Evolutionary conservation across 2,797 vertebrate genomes (phyloP), one percentile per base, ranked within the genome.

Genomic region (Tadarida brasiliensis): DNA sequence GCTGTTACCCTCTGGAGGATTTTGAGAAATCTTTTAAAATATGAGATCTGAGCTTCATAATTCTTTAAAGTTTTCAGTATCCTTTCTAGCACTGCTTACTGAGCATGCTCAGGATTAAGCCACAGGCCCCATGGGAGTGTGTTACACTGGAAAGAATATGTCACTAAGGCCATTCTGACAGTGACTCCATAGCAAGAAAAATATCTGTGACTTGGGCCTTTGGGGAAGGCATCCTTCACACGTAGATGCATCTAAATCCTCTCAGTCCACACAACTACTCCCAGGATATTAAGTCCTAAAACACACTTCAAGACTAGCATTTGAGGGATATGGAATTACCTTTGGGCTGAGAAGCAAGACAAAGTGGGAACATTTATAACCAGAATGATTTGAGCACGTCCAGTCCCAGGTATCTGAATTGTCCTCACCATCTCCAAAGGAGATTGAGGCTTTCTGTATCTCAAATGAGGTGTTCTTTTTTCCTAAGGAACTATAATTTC

Each of bases 11-110:
- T 24, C 8, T 26, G 16, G 14, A 76, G 30, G 15, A 17, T 68
- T 90, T 88, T 33, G n/a, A 54, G 30, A 90, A 90, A 30, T 67
- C 15, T 44, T 67, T 77, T 35, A 67, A 71, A 85, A 87, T 80
- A 6, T 65, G 68, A 81, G 49, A 22, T 74, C 49, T 82, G 51
- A 76, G 44, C 49, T 87, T 96, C 61, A n/a, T 70, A 70, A 49
- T 57, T 82, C 33, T 90, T 88, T 76, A 47, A 59, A 28, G 44
- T 47, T 44, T 81, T 87, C 90, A 59, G 24, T 65, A 63, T 90
- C 76, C 71, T 87, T 24, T 84, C 19, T 22, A 39, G 30, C 47
- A 85, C 20, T 85, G 14, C 16, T 63, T 90, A 67, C 20, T 77
- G 76, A 84, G 91, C 12, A 15, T 78, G 17, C 33, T 86, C n/a